phyloP scores from a whole-genome alignment of 2,888 invertebrate species.

The Pristionchus maxplancki region DNA sequence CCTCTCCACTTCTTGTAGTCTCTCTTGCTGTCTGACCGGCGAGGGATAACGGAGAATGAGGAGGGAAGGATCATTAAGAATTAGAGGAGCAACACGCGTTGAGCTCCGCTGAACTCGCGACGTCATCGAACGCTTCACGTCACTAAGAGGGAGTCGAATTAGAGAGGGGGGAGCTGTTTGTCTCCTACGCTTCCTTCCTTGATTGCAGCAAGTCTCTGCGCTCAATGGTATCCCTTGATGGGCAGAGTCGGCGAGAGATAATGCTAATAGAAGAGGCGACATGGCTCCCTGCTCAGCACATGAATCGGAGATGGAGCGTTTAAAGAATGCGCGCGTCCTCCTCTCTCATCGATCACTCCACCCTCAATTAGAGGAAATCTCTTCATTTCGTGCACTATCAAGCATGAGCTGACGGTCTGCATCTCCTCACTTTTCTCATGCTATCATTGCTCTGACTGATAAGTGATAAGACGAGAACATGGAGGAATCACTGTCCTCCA shows the following conservation, averaged over 20 bases:
- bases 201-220: neutral
- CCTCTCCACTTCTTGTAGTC: too few species aligned
- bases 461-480: neutral
- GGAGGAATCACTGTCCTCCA: neutral
- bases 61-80: neutral
- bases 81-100: neutral
- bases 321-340: neutral
- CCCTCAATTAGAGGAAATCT: neutral
- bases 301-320: slow-evolving; percentile 2
- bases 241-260: too few species aligned
- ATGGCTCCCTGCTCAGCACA: too few species aligned
- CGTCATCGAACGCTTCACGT: neutral
- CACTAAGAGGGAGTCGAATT: neutral
- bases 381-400: too few species aligned
- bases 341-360: neutral
- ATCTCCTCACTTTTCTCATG: too few species aligned
- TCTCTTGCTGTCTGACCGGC: neutral
- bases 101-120: neutral
- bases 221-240: too few species aligned
- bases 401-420: too few species aligned
- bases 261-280: too few species aligned
- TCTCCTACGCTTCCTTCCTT: neutral
- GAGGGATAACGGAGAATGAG: neutral
- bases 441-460: too few species aligned
- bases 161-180: slow-evolving; percentile 8